Base-by-base conservation (phyloP, 1,140 invertebrate species). In the Tachypleus tridentatus region DNA sequence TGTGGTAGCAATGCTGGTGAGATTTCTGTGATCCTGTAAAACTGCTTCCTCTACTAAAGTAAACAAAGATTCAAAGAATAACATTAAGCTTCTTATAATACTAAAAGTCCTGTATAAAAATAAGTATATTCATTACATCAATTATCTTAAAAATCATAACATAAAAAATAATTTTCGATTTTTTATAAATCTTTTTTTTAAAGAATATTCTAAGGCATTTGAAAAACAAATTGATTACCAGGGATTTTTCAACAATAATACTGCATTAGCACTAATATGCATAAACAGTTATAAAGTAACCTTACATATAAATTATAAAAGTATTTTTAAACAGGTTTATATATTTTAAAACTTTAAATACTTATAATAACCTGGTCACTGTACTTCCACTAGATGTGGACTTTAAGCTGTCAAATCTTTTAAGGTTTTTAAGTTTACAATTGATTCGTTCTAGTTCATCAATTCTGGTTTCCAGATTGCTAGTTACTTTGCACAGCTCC, bases 401-500 rank as follows among this genome's bases (percentile, higher is more conserved):
- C 69, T 88, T 86, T 1, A 88, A 76, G 72, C 87, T 90, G 72
- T 90, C 88, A 61, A 76, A 75, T 61, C 87, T 75, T 72, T 89
- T 90, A 29, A 91, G 76, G 60, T 65, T 50, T 9, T 82, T 83
- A 48, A 80, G 76, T 69, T 84, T 84, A 69, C 83, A 83, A 74
- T 91, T 92, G 72, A 93, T 88, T 74, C 84, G 83, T 76, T 98
- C 94, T 63, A 98, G 77, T 74, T 96, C 87, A 73, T 93, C 89
- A 64, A 98, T 94, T 69, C 93, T 82, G 4, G 87, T 90, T 76
- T 95, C 92, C 65, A 97, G 80, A 74, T 93, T 90, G 57, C 90
- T 89, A 0, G 93, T 97, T 49, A 97, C 87, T 77, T 96, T 96
- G 76, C 90, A 93, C 63, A 98, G 77, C 77, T 97, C 93, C 77